Evolutionary conservation across 2,113 vertebrate species (phyloP), one percentile per base, ranked within the genome.

Genomic region (Cariama cristata): DNA sequence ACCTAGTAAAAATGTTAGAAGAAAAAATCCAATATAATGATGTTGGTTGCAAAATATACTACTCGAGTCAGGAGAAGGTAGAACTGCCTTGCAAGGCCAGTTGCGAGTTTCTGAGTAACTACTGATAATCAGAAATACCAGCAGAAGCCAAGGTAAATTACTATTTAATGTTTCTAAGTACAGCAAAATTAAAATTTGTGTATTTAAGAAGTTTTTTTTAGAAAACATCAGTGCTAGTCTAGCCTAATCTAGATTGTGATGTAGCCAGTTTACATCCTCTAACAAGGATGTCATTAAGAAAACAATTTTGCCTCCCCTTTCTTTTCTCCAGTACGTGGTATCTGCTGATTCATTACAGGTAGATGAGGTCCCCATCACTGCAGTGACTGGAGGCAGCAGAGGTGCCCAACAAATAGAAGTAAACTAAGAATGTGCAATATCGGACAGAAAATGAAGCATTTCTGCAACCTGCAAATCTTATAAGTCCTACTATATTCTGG

Each of bases 211-310:
- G 33, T n/a, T 86, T 72, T 55, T 50, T 76, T 79, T 91, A 82
- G 71, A 58, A 84, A 71, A 79, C 28, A 95, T 47, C 24, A 21
- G 15, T 66, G 82, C 23, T 93, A 87, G 16, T 40, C 52, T 69
- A 75, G 23, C 15, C 69, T 94, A 75, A 89, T 93, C n/a, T 64
- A 74, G 40, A 93, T 49, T 79, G 53, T 72, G 45, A 52, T 58
- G 79, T n/a, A 92, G 52, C 20, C 49, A 86, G 87, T 93, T 95
- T 86, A 90, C 12, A 94, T 62, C 69, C 60, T 47, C 63, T 91
- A 93, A 95, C 42, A 93, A 49, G 60, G 44, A 53, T 69, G 50
- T 71, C 33, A 96, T 80, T 68, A 96, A 83, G 53, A 80, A 40
- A 90, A 62, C 4, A 20, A 19, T 19, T 63, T 84, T 71, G 27